Conservation (phyloP, 2,888 invertebrate genomes). For the Dioctria rufipes region DNA sequence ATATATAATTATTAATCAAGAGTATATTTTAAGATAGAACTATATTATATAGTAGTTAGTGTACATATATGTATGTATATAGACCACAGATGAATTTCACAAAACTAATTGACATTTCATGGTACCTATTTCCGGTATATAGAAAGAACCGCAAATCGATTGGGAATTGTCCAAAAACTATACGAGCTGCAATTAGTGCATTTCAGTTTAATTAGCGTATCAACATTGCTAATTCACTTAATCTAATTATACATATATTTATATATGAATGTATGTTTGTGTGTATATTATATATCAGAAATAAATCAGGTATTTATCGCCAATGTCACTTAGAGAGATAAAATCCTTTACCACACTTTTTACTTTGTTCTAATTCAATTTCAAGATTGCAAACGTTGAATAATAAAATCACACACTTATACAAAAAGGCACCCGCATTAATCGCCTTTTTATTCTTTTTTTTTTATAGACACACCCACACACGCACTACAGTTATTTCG, state of each 20-base stretch:
- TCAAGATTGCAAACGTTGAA: slow-evolving; percentile 10
- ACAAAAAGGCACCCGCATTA: slow-evolving; percentile 7
- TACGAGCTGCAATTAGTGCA: neutral
- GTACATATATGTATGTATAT: neutral
- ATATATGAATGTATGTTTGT: no score
- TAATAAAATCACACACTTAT: neutral
- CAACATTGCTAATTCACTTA: slow-evolving; percentile 34
- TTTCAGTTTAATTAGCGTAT: slow-evolving; percentile 8
- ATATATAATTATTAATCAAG: neutral
- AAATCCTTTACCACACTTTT: neutral
- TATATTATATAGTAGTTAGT: neutral
- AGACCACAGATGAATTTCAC: slow-evolving; percentile 25
- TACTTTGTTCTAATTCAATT: slow-evolving; percentile 32
- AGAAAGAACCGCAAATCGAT: neutral
- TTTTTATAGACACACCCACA: no score
- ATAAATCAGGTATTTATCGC: slow-evolving; percentile 29
- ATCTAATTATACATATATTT: slow-evolving; percentile 27
- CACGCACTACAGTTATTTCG: neutral
- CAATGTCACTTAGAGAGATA: slow-evolving; percentile 20
- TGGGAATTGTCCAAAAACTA: neutral
- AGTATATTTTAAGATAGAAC: neutral
- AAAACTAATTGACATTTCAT: slow-evolving; percentile 37
- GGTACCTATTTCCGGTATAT: neutral
- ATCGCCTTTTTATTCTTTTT: neutral
- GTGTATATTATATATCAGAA: neutral